Evolutionary conservation across 2,888 invertebrate genomes (phyloP).

Genomic region (Lymantria monacha): DNA sequence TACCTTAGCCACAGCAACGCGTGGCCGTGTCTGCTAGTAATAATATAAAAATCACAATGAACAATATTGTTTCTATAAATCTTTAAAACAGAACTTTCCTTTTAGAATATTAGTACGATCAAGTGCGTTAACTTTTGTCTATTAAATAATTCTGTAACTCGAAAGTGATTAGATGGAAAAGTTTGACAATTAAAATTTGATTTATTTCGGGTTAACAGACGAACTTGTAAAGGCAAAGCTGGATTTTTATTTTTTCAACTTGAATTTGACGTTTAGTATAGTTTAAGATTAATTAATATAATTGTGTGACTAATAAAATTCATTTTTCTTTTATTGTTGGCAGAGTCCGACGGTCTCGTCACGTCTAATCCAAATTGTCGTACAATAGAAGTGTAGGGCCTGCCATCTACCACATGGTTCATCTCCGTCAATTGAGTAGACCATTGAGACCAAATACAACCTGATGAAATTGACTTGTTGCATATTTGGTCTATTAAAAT

Average conservation of each 20-base stretch:
- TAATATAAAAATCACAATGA: neutral
- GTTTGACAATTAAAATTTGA: conserved; percentile 6
- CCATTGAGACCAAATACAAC: too few species aligned
- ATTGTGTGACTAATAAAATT: neutral
- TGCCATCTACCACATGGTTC: too few species aligned
- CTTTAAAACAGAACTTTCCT: neutral
- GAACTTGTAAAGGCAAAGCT: neutral
- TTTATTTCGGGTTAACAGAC: neutral
- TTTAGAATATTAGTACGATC: neutral
- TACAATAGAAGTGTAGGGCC: too few species aligned
- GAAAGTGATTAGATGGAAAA: conserved; percentile 1
- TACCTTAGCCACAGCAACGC: too few species aligned
- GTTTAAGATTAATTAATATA: neutral
- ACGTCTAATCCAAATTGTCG: too few species aligned
- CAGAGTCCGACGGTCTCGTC: too few species aligned
- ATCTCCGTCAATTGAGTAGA: too few species aligned
- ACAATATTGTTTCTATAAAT: neutral
- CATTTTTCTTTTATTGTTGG: neutral
- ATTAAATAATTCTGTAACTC: conserved; percentile 4
- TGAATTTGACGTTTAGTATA: neutral
- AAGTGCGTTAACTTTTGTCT: conserved; percentile 1
- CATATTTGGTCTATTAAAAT: too few species aligned
- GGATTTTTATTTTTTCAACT: neutral
- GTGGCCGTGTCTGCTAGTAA: too few species aligned
- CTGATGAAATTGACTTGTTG: too few species aligned